Evolutionary conservation across 1,140 invertebrate genomes (phyloP).

Genomic region (Calosoma granatense): DNA sequence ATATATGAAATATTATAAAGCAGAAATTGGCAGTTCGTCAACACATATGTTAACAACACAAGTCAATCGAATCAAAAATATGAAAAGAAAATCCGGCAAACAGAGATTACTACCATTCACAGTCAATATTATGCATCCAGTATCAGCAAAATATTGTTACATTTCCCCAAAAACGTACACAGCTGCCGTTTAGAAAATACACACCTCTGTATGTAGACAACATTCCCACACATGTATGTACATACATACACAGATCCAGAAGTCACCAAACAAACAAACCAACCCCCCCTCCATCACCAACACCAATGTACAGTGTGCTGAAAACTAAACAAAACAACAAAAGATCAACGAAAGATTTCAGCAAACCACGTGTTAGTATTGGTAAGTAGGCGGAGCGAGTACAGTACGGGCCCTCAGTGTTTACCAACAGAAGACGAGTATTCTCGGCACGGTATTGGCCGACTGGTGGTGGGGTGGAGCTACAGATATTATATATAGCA

Average conservation of each 20-base stretch:
- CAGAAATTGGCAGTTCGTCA: neutral
- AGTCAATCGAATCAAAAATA: neutral
- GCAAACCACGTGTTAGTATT: neutral
- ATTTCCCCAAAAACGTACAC: neutral
- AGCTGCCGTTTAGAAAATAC: neutral
- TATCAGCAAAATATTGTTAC: neutral
- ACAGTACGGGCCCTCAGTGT: neutral
- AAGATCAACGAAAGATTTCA: neutral
- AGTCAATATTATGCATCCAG: neutral
- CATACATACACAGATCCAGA: neutral
- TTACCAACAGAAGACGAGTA: neutral
- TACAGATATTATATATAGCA: neutral
- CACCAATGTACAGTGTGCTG: too few species aligned
- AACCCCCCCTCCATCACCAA: neutral
- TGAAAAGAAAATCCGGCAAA: neutral
- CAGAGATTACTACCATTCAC: neutral
- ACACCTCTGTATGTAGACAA: neutral
- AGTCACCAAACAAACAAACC: neutral
- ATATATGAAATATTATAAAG: neutral
- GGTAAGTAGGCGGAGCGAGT: neutral
- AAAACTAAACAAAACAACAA: slow-evolving; percentile 1
- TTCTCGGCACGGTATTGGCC: neutral
- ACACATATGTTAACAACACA: neutral
- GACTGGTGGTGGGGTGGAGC: neutral
- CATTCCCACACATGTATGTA: neutral